Evolutionary conservation across 2,888 invertebrate genomes (phyloP), one percentile per base, ranked within the genome.

Genomic region (Dexiosoma caninum): DNA sequence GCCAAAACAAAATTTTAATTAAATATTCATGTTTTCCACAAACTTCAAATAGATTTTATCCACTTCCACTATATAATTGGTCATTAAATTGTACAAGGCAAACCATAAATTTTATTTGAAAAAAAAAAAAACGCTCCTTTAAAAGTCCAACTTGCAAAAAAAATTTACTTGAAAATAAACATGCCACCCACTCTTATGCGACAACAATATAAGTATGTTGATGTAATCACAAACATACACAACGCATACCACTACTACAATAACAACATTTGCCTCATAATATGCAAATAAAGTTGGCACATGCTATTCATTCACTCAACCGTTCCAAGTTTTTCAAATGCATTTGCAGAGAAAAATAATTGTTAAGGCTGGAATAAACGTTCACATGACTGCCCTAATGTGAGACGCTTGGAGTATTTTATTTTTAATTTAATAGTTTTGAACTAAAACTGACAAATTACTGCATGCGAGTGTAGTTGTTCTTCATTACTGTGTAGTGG

Each of bases 241-340:
- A n/a, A 30, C 27, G 27, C 27, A 27, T 6, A 27, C 4, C 4
- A 23, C 9, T 16, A 62, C 12, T 14, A 51, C 1, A 71, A 10
- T 9, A 32, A 30, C 30, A 30, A 49, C 16, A 59, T 19, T 44
- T 76, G 57, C 76, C 66, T 72, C 71, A 76, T 67, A 72, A 76
- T 67, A 81, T 81, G 71, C 67, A 81, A 81, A 81, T 81, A 67
- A 69, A 62, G 49, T 57, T 76, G 80, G 76, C 80, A 81, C 80
- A 81, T 62, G 76, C 71, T 76, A 67, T 40, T 67, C 60, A 67
- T 42, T 49, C 60, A 67, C 35, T 49, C 57, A 49, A 21, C 8
- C 12, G 51, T 35, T 64, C 6, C 44, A 44, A 70, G 9, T 35
- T 35, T 44, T 55, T 42, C 40, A 59, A 71, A 40, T 51, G 32